Evolutionary conservation across 2,888 invertebrate species (phyloP).

Genomic region (Athalia rosae): DNA sequence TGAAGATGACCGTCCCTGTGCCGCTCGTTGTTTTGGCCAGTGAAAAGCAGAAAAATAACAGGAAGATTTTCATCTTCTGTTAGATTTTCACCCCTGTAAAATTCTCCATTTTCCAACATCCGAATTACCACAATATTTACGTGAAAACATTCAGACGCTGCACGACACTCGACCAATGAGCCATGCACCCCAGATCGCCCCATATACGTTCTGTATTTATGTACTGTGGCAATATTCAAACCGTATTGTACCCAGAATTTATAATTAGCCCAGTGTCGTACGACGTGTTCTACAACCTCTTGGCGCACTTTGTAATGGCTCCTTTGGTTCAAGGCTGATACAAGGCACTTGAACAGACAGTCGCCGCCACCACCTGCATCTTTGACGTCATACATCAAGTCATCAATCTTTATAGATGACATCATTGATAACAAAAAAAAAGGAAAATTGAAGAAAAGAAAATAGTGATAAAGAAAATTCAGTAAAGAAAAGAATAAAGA

Average conservation of each 20-base stretch:
- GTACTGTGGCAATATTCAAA: background rate
- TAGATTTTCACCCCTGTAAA: background rate
- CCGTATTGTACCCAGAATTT: background rate
- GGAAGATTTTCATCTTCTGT: background rate
- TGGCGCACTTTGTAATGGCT: slow-evolving; percentile 7
- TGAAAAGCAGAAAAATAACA: background rate
- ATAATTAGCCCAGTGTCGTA: background rate
- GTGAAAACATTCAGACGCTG: background rate
- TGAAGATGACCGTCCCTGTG: background rate
- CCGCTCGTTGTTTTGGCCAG: background rate
- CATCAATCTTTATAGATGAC: background rate
- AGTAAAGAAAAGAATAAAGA: too few relatives aligned
- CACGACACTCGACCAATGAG: background rate
- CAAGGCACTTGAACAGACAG: slow-evolving; percentile 1
- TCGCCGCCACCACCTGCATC: slow-evolving; percentile 14
- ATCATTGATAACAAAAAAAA: background rate
- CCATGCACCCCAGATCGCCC: background rate
- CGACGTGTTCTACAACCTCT: background rate
- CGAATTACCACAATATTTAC: background rate
- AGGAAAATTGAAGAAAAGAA: background rate
- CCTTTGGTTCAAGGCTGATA: background rate
- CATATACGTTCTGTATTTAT: slow-evolving; percentile 1
- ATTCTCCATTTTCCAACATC: background rate
- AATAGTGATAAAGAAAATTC: too few relatives aligned
- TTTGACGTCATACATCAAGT: background rate